Conservation (phyloP, 2,797 vertebrate genomes). For the Brotula barbata region DNA sequence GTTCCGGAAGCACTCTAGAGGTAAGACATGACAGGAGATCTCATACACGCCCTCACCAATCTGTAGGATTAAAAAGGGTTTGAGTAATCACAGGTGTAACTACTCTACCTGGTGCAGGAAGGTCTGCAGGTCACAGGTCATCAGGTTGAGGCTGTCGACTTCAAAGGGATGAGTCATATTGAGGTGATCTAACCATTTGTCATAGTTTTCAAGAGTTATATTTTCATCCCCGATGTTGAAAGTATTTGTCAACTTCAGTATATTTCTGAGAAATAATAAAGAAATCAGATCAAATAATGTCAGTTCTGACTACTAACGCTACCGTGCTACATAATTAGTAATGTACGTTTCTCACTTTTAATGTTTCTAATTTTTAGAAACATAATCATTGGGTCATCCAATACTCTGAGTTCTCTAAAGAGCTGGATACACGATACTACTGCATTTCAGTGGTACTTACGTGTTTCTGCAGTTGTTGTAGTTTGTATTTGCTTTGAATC, state of each 20-base stretch:
- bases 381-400: too few species aligned
- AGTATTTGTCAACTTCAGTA: conserved; percentile 74
- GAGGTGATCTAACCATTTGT: conserved; percentile 63
- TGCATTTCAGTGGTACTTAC: conserved; percentile 61
- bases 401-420: too few species aligned
- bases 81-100: neutral
- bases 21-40: conserved; percentile 1
- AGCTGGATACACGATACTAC: conserved; percentile 3
- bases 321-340: too few species aligned
- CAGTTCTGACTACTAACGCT: too few species aligned
- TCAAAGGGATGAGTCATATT: conserved; percentile 67
- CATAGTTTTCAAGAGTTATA: conserved; percentile 75
- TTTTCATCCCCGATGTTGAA: conserved; percentile 81
- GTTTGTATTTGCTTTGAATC: conserved; percentile 84
- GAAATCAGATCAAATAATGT: neutral
- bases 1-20: conserved; percentile 84
- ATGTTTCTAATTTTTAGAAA: too few species aligned
- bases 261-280: conserved; percentile 83
- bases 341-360: too few species aligned
- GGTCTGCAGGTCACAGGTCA: conserved; percentile 76
- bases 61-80: neutral
- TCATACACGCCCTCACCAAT: neutral
- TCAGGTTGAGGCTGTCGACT: conserved; percentile 72
- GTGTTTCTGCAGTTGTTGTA: conserved; percentile 78
- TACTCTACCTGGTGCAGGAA: conserved; percentile 83